Evolutionary conservation across 2,888 invertebrate genomes (phyloP), one percentile per base, ranked within the genome.

Genomic region (Rhingia campestris): DNA sequence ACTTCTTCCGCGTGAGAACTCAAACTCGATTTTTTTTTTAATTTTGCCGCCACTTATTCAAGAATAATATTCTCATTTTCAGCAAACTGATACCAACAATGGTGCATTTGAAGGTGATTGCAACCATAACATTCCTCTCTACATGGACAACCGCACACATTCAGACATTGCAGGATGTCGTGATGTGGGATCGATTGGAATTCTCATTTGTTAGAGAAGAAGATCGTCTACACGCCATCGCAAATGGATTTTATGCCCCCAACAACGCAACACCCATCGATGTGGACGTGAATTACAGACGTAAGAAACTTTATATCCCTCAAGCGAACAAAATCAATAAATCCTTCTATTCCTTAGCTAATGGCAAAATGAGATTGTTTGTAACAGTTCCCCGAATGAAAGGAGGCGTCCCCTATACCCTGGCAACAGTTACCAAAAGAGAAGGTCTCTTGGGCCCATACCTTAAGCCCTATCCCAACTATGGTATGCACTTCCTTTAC

Each of bases 381-480:
- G 92, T 96, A 0, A 94, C 96, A 0, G 93, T 95, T 74, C 97
- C 97, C 0, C 92, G 95, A 7, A 95, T 96, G 87, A 94, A 93
- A 88, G 90, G 90, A 0, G 96, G 97, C 0, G 93, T 95, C 6
- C 96, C 97, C 0, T 93, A 94, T 5, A 94, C 96, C 0, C 89
- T 97, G 37, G 96, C 95, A 3, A 94, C 93, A 0, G 93, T 97
- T 3, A 89, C 90, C 7, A 85, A 63, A 10, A 66, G 59, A 22
- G 74, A 86, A 4, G 90, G 90, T 0, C 10, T 81, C 1, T 92
- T 92, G n/a, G 92, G 93, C 0, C 92, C 93, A 4, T 88, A 92
- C 32, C 92, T 95, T 67, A 89, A 90, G 7, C 94, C 94, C 0
- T 96, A 94, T 90, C 95, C 95, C 0, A 92, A 92, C 89, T 95